Evolutionary conservation across 1,140 invertebrate genomes (phyloP).

Genomic region (Acromyrmex heyeri): DNA sequence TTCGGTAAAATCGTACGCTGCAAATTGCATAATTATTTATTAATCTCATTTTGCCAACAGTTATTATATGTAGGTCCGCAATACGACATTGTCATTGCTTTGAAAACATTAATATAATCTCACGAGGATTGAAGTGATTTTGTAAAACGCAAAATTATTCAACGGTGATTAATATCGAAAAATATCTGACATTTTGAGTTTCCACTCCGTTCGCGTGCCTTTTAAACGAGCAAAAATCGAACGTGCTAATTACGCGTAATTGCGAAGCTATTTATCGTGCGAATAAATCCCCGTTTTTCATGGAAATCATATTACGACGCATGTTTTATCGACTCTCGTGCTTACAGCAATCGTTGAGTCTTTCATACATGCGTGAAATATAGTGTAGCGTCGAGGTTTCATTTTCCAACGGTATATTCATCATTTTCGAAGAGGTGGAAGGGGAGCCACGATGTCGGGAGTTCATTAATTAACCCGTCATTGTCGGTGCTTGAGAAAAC

Average conservation of each 20-base stretch:
- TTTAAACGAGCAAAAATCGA: conserved; percentile 38
- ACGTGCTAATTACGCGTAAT: conserved; percentile 49
- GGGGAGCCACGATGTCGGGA: not conserved
- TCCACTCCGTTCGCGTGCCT: not conserved
- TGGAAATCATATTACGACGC: conserved; percentile 7
- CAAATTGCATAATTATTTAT: conserved; percentile 33
- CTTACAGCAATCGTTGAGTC: not conserved
- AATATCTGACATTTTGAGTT: conserved; percentile 9
- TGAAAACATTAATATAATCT: conserved; percentile 30
- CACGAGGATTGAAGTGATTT: not conserved
- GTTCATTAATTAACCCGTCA: conserved; percentile 56
- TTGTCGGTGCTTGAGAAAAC: conserved; percentile 56
- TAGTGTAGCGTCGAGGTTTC: conserved; percentile 11
- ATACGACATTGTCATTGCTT: conserved; percentile 5
- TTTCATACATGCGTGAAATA: conserved; percentile 52
- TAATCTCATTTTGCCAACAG: conserved; percentile 19
- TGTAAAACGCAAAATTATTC: conserved; percentile 34
- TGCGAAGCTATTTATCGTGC: conserved; percentile 8
- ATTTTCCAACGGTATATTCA: conserved; percentile 50
- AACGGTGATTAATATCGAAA: conserved; percentile 40
- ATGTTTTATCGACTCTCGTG: not conserved
- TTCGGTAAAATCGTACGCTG: not conserved
- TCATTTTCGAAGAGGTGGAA: conserved; percentile 28
- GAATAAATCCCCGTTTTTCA: conserved; percentile 16
- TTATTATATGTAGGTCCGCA: not conserved